phyloP scores from a whole-genome alignment of 2,888 invertebrate species.

The Polydesmus complanatus region DNA sequence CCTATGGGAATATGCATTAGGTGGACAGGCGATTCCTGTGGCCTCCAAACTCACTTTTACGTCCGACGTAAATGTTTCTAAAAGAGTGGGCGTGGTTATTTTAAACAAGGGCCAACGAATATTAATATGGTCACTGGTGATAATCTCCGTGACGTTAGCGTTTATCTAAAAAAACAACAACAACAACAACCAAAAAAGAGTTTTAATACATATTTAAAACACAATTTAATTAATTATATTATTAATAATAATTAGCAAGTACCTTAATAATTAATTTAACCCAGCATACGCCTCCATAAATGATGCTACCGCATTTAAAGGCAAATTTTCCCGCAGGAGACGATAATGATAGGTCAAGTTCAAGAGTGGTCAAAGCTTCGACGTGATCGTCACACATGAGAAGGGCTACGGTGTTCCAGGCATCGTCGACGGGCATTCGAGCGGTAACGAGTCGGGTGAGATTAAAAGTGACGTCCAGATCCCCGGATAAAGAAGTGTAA shows the following conservation, averaged over 20 bases:
- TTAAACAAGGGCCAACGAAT: slow-evolving; percentile 11
- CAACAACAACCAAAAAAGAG: neutral
- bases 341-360: neutral
- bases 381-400: neutral
- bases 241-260: neutral
- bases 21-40: slow-evolving; percentile 4
- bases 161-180: neutral
- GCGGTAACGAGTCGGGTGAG: neutral
- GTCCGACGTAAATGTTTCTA: slow-evolving; percentile 13
- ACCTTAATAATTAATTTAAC: slow-evolving; percentile 5
- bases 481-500: slow-evolving; percentile 8
- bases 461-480: slow-evolving; percentile 6
- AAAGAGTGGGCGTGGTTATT: slow-evolving; percentile 1
- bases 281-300: slow-evolving; percentile 1
- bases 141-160: neutral
- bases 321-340: slow-evolving; percentile 3
- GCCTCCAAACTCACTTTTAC: slow-evolving; percentile 3
- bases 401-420: neutral
- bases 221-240: too few species aligned
- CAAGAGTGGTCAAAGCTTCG: neutral
- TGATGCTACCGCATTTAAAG: slow-evolving; percentile 10
- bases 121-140: neutral
- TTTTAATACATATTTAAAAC: neutral
- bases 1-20: neutral
- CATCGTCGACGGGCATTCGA: neutral